Base-by-base conservation (phyloP, 2,888 invertebrate species). In the Tetropium fuscum region DNA sequence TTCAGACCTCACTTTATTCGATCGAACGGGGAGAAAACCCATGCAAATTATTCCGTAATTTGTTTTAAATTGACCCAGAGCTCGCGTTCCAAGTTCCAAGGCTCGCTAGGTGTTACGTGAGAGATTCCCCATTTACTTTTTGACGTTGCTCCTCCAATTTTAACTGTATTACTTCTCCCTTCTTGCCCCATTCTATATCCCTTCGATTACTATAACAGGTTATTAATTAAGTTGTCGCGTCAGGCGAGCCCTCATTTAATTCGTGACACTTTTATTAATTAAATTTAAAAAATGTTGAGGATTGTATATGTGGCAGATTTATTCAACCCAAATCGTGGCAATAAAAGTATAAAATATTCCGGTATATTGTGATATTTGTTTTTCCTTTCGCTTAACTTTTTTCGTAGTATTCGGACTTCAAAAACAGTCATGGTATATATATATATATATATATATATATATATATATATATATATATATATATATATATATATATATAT, bases 41-140 rank as follows among this genome's bases (percentile, higher is more conserved):
- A 56, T 55, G 51, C 60, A 58, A 54, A 61, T 61, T 58, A 59
- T 64, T 61, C 49, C 47, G 59, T 64, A 64, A 64, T 64, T 64
- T 57, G 54, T 61, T 64, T 64, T 64, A 62, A 64, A 64, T 64
- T 64, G 64, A 64, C 61, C 64, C 57, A 34, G 25, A 49, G 27
- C 41, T 25, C 49, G 34, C 25, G 22, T 47, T 20, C 36, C 34
- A n/a, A 27, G 18, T 48, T 49, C 36, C 49, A 22, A 41, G 43
- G 40, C 48, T 48, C 41, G 25, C 20, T 32, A 25, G 4, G 43
- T 27, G 36, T 11, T 30, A 43, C 48, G 56, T 32, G 49, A 43
- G 56, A 48, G 34, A 40, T 49, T 49, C 49, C 13, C 43, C 36
- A 49, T 57, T 56, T 57, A 49, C 43, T 49, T 41, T 49, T 13